Evolutionary conservation across 1,140 invertebrate species (phyloP).

Genomic region (Diplogasteroides magnus): DNA sequence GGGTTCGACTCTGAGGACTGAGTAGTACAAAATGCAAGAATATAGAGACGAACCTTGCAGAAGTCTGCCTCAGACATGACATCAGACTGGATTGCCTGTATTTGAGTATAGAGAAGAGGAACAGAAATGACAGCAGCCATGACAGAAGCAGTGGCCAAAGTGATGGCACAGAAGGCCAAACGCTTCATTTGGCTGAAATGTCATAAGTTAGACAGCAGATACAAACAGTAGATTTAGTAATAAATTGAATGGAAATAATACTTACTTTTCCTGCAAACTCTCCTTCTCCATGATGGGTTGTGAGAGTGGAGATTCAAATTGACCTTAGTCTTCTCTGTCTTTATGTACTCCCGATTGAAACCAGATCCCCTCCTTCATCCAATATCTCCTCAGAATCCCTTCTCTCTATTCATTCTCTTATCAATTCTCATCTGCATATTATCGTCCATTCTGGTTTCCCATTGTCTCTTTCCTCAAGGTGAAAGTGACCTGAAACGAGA

Average conservation of each 20-base stretch:
- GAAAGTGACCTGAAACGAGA: too few relatives aligned
- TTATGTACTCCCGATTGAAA: slow-evolving; percentile 1
- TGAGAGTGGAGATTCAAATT: neutral
- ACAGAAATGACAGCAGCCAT: slow-evolving; percentile 28
- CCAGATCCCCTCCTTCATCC: neutral
- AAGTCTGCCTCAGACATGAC: slow-evolving; percentile 33
- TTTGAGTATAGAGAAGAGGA: slow-evolving; percentile 32
- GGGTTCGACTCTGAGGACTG: slow-evolving; percentile 14
- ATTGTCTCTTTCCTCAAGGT: too few relatives aligned
- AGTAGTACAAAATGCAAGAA: neutral
- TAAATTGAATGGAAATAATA: neutral
- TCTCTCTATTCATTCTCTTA: too few relatives aligned
- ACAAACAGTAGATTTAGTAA: neutral
- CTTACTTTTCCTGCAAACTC: too few relatives aligned
- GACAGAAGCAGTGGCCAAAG: slow-evolving; percentile 32
- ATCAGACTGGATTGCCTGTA: slow-evolving; percentile 26
- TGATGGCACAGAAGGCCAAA: slow-evolving; percentile 26
- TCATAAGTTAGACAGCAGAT: neutral
- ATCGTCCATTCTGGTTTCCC: too few relatives aligned
- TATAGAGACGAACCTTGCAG: slow-evolving; percentile 26
- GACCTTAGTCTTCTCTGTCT: slow-evolving; percentile 9
- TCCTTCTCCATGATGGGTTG: slow-evolving; percentile 7
- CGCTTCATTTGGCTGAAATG: slow-evolving; percentile 31
- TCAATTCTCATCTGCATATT: too few relatives aligned
- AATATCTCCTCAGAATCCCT: too few relatives aligned